Conservation (phyloP, 2,113 vertebrate genomes). For the Ardeotis arabs region DNA sequence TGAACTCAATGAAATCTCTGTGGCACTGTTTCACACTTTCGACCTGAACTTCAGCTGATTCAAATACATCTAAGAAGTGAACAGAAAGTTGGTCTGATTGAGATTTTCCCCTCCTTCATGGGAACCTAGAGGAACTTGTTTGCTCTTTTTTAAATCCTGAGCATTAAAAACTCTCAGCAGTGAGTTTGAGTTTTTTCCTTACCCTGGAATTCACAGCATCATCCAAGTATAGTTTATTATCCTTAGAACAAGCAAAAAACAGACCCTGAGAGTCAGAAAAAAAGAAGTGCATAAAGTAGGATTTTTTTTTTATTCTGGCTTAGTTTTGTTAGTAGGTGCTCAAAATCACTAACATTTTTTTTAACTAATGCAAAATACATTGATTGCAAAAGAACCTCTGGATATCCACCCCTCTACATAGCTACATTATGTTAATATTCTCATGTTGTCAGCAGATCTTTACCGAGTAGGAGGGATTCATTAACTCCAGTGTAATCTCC, state of each 20-base stretch:
- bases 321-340: neutral
- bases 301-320: neutral
- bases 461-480: constrained; percentile 13
- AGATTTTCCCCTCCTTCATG: neutral
- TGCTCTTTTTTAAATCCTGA: neutral
- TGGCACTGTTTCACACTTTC: neutral
- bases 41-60: neutral
- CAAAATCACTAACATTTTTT: neutral
- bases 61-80: neutral
- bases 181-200: neutral
- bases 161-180: neutral
- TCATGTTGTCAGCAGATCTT: constrained; percentile 38
- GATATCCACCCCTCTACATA: neutral
- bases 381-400: neutral
- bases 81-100: neutral
- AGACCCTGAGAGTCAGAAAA: neutral
- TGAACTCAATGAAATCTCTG: neutral
- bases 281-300: neutral
- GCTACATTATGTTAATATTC: constrained; percentile 27
- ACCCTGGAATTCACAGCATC: neutral
- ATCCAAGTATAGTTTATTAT: neutral
- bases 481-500: constrained; percentile 43
- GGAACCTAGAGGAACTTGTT: neutral
- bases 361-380: neutral
- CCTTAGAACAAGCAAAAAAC: neutral